Evolutionary conservation across 2,113 vertebrate species (phyloP), one percentile per base, ranked within the genome.

Genomic region (Anseranas semipalmata): DNA sequence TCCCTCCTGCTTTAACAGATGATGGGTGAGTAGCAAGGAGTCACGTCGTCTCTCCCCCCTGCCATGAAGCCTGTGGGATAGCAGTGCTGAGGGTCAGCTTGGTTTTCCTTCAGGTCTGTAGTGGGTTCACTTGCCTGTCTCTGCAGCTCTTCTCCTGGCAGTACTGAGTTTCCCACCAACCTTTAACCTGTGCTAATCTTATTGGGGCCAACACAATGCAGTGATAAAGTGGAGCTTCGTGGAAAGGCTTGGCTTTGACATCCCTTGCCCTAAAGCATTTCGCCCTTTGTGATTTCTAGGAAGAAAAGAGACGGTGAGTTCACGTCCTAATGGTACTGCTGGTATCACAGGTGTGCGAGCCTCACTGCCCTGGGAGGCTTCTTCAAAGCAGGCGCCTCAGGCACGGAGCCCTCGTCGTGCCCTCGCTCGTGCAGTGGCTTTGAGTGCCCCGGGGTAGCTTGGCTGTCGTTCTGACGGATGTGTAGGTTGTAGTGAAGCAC

Each of bases 261-360:
- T 59, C 17, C 0, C 3, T 81, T 55, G 15, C 46, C 32, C 32
- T 77, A 76, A 89, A 81, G 35, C 35, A 17, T 19, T 7, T 53
- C 1, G 1, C 1, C 50, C 0, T 0, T 1, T 32, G 37, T 39
- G 59, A 33, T 83, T 83, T 82, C 53, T 73, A 63, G 55, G 59
- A 76, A 82, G 62, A 39, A 41, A 45, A 52, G 41, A 67, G 21
- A 28, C 4, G 15, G 59, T 9, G 41, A 14, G 28, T 45, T 82
- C 17, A 22, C 30, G 30, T 62, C 41, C 28, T 30, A 5, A 4
- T 25, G 27, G n/a, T 15, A 10, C 43, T 53, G 46, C 32, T 24
- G 32, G 71, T 67, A 22, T 20, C 5, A 1, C 5, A 25, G 35
- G 6, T 0, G 2, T 28, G 62, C 21, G 33, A 52, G 48, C 28